Percentiles rank a stretch among this genome's conserved stretches.
Evolutionary conservation across 2,113 vertebrate genomes (phyloP).

Genomic region (Fregetta grallaria): DNA sequence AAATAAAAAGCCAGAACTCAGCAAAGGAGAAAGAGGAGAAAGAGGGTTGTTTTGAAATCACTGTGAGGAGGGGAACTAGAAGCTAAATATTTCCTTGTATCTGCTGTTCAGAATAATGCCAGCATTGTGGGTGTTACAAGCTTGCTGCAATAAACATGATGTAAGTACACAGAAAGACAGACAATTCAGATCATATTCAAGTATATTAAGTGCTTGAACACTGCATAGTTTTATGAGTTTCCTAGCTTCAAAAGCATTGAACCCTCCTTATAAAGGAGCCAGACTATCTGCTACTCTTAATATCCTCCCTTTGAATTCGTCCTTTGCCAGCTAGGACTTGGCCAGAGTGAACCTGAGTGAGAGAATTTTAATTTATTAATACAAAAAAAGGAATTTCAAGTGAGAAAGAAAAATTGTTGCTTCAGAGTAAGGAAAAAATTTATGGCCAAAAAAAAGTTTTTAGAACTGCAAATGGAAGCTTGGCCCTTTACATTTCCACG

Average conservation of each 20-base stretch:
- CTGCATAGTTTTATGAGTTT: background rate
- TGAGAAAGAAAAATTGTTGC: background rate
- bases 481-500: background rate
- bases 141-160: background rate
- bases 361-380: background rate
- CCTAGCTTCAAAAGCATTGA: background rate
- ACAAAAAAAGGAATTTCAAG: conserved; percentile 7
- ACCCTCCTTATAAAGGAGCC: background rate
- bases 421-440: background rate
- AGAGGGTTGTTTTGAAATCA: background rate
- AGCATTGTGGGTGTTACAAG: background rate
- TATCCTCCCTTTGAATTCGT: conserved; percentile 15
- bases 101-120: background rate
- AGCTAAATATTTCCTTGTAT: background rate
- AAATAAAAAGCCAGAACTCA: background rate
- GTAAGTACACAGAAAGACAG: background rate
- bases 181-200: background rate
- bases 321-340: background rate
- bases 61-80: background rate
- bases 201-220: background rate
- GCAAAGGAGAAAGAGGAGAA: background rate
- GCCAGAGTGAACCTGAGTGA: background rate
- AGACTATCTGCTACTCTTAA: background rate
- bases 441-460: background rate
- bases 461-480: conserved; percentile 12